Conservation (phyloP, 2,797 vertebrate genomes). For the Sebastes aleutianus region DNA sequence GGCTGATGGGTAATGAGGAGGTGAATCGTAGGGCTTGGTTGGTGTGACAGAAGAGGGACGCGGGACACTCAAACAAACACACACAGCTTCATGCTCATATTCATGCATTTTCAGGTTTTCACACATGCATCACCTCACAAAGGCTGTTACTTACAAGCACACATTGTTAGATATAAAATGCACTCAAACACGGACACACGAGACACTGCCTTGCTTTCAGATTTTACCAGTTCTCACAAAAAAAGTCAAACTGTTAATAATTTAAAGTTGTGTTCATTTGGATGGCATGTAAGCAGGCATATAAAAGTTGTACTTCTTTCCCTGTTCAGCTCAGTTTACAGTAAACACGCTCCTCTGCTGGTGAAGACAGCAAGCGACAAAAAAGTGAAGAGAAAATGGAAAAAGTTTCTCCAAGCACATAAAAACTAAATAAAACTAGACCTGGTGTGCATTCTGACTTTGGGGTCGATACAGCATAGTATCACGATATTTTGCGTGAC, state of each 20-base stretch:
- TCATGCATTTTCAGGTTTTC: not conserved
- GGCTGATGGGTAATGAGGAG: slow-evolving; percentile 50
- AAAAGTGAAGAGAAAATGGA: not conserved
- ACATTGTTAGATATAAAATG: slow-evolving; percentile 6
- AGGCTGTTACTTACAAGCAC: slow-evolving; percentile 1
- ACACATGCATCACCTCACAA: slow-evolving; percentile 1
- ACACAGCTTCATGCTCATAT: slow-evolving; percentile 31
- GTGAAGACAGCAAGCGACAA: not conserved
- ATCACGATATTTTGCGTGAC: too few relatives aligned
- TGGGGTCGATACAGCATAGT: not conserved
- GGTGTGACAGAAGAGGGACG: slow-evolving; percentile 25
- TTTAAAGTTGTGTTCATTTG: not conserved
- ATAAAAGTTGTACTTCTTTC: not conserved
- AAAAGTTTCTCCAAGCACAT: not conserved
- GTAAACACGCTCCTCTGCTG: not conserved
- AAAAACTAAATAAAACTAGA: not conserved
- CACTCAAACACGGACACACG: not conserved
- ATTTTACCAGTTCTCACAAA: not conserved
- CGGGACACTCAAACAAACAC: slow-evolving; percentile 13
- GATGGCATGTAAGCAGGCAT: not conserved
- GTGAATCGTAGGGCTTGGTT: slow-evolving; percentile 29
- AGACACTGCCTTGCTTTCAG: not conserved
- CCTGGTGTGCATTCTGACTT: too few relatives aligned
- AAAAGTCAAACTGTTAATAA: not conserved
- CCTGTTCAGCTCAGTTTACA: not conserved